phyloP scores from a whole-genome alignment of 2,797 vertebrate species.

The Leptoclinus maculatus region DNA sequence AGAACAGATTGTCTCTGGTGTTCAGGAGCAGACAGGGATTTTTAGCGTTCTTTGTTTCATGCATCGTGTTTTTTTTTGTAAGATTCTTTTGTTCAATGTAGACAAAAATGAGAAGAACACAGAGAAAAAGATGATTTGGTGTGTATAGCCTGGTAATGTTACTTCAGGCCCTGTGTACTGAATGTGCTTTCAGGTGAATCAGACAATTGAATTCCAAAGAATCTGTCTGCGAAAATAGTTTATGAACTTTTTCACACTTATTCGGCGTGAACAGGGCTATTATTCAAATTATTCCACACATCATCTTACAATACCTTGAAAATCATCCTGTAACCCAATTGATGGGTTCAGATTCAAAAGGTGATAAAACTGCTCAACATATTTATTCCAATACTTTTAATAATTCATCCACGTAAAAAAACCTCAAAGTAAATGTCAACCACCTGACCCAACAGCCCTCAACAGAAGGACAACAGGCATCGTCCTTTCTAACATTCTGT shows the following conservation, averaged over 20 bases:
- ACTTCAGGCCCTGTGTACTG: constrained; percentile 1
- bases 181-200: background rate
- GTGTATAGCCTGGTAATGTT: background rate
- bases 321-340: background rate
- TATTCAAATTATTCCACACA: background rate
- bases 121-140: background rate
- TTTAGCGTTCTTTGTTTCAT: constrained; percentile 23
- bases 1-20: constrained; percentile 35
- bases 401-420: constrained; percentile 44
- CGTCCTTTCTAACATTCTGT: constrained; percentile 28
- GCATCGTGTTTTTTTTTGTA: constrained; percentile 9
- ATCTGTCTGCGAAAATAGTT: constrained; percentile 18
- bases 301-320: background rate
- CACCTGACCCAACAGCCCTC: background rate
- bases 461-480: constrained; percentile 12
- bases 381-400: constrained; percentile 36
- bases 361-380: constrained; percentile 2
- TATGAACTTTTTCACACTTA: background rate
- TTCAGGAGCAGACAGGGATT: constrained; percentile 29
- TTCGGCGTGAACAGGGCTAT: background rate
- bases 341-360: constrained; percentile 4
- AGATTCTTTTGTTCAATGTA: constrained; percentile 14
- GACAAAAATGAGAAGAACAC: background rate
- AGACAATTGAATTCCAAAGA: constrained; percentile 8
- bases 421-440: constrained; percentile 43